Percentiles rank a stretch among this genome's conserved stretches.
phyloP scores from a whole-genome alignment of 2,113 vertebrate genomes.

The Numida meleagris region DNA sequence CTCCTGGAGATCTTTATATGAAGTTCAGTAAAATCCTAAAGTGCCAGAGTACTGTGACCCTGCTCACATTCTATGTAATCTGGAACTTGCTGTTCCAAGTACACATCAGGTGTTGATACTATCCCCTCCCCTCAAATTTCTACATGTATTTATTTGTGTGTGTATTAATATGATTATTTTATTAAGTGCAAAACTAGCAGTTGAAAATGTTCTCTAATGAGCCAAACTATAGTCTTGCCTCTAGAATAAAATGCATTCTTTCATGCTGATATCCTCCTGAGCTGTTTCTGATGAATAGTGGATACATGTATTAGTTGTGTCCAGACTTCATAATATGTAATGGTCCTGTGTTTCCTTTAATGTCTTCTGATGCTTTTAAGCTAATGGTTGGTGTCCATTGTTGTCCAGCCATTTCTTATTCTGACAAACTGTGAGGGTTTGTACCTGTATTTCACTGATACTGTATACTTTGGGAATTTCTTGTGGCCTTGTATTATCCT shows the following conservation, averaged over 20 bases:
- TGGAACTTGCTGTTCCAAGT: background rate
- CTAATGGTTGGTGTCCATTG: background rate
- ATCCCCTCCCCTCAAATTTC: background rate
- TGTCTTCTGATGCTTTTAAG: slow-evolving; percentile 1
- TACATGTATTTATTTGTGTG: background rate
- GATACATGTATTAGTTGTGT: background rate
- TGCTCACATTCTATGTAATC: background rate
- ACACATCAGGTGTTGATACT: background rate
- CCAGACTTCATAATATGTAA: background rate
- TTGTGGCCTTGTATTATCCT: background rate
- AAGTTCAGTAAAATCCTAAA: background rate
- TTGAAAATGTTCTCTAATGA: background rate
- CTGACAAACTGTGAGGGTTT: background rate
- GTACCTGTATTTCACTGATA: background rate
- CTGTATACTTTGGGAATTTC: background rate
- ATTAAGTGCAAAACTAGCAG: background rate
- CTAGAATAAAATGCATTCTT: background rate
- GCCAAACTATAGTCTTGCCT: background rate
- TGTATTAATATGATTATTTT: background rate
- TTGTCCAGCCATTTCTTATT: background rate
- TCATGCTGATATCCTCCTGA: background rate
- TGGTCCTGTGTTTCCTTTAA: background rate
- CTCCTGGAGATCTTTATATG: background rate
- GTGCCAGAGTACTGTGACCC: background rate
- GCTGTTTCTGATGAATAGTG: background rate